A percentile compares a stretch with the other conserved stretches of the same genome.
Evolutionary conservation across 1,140 invertebrate genomes (phyloP).

Genomic region (Trachymyrmex cornetzi): DNA sequence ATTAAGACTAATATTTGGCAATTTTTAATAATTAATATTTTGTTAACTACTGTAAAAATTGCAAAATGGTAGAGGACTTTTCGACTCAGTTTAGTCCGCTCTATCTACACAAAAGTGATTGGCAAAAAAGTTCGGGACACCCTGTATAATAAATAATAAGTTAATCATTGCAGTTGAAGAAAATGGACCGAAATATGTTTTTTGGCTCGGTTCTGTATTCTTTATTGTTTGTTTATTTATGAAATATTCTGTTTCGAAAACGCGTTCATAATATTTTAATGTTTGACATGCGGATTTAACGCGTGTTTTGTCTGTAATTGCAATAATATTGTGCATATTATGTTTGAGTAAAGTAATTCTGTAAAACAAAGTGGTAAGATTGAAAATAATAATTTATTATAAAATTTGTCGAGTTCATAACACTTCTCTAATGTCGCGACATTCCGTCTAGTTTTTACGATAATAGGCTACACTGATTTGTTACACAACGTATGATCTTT

Average conservation of each 20-base stretch:
- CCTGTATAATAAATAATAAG: neutral
- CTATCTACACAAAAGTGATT: too few species aligned
- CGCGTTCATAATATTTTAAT: neutral
- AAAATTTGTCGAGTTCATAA: neutral
- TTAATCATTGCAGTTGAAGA: slow-evolving; percentile 24
- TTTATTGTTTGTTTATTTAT: slow-evolving; percentile 38
- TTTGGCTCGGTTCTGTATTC: slow-evolving; percentile 44
- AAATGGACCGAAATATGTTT: slow-evolving; percentile 50
- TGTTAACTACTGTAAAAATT: too few species aligned
- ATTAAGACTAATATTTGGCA: too few species aligned
- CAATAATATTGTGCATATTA: neutral
- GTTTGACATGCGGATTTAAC: neutral
- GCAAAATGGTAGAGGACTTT: too few species aligned
- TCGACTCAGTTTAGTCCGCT: too few species aligned
- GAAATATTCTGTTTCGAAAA: slow-evolving; percentile 5
- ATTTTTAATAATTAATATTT: too few species aligned
- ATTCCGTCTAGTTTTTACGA: neutral
- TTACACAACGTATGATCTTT: slow-evolving; percentile 28
- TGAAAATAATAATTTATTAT: slow-evolving; percentile 25
- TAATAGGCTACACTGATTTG: slow-evolving; percentile 17
- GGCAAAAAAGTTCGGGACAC: too few species aligned
- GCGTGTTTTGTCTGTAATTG: too few species aligned
- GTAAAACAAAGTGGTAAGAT: neutral
- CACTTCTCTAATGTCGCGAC: neutral
- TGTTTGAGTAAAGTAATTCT: neutral